These are phyloP conservation scores for Nomada ruficornis DNA, from an alignment of 2,888 invertebrate species.

Conservation along the genomic window DNA sequence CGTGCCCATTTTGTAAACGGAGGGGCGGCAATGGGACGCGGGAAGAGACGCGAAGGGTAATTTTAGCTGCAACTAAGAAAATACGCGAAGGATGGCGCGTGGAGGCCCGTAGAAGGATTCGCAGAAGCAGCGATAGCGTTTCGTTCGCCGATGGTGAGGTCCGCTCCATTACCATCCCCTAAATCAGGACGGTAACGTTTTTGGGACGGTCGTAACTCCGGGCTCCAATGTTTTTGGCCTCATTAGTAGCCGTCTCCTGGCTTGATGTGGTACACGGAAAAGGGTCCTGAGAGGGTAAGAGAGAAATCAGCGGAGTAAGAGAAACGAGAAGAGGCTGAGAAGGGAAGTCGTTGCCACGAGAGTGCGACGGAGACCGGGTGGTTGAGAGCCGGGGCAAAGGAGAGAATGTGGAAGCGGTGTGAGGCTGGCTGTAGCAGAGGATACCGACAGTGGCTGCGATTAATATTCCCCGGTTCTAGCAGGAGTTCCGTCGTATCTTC, in stretches of 20 bases:
- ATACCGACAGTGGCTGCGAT: constrained; percentile 78
- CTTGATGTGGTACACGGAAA: constrained; percentile 70
- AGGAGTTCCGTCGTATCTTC: constrained; percentile 69
- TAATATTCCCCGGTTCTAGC: constrained; percentile 78
- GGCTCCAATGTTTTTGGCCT: constrained; percentile 79
- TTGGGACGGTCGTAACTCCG: constrained; percentile 79
- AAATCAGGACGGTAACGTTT: constrained; percentile 81
- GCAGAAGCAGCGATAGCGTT: constrained; percentile 19
- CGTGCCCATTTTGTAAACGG: not conserved
- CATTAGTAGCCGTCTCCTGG: constrained; percentile 80
- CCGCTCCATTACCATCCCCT: constrained; percentile 80
- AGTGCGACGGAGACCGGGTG: constrained; percentile 19
- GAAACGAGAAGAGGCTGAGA: constrained; percentile 31
- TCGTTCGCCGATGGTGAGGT: constrained; percentile 58
- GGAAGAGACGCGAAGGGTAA: not conserved
- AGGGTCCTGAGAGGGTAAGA: constrained; percentile 58
- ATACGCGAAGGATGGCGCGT: not conserved
- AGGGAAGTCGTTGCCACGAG: constrained; percentile 33
- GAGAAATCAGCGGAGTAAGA: constrained; percentile 26
- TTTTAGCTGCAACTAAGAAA: not conserved
- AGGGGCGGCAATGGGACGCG: not conserved
- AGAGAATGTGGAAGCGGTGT: constrained; percentile 45
- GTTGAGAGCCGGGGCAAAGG: constrained; percentile 22
- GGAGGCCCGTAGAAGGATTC: constrained; percentile 14
- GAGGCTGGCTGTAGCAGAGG: constrained; percentile 49